phyloP scores from a whole-genome alignment of 2,797 vertebrate genomes.

The Channa striata region DNA sequence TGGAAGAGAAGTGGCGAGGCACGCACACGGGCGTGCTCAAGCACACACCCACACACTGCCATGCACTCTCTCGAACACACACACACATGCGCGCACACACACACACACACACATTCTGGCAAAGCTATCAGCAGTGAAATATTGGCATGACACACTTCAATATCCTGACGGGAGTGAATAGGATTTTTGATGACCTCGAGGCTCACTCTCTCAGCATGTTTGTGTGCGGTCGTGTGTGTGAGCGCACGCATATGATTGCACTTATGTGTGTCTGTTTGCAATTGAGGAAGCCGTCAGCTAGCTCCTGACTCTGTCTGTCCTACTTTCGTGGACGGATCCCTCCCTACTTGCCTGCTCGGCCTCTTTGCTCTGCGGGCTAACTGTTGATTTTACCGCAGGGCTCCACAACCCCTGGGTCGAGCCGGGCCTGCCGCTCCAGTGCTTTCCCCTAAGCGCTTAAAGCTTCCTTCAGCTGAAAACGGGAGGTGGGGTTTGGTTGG shows the following conservation, averaged over 20 bases:
- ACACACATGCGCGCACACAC: slow-evolving; percentile 13
- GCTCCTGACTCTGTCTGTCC: slow-evolving; percentile 50
- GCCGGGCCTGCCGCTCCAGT: slow-evolving; percentile 72
- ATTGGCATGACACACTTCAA: slow-evolving; percentile 78
- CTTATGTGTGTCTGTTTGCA: slow-evolving; percentile 55
- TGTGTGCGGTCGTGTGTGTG: slow-evolving; percentile 26
- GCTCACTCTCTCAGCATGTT: slow-evolving; percentile 44
- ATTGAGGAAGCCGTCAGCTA: slow-evolving; percentile 49
- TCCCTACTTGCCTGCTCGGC: slow-evolving; percentile 21
- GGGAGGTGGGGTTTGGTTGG: slow-evolving; percentile 28
- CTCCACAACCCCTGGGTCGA: slow-evolving; percentile 70
- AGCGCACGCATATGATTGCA: slow-evolving; percentile 28
- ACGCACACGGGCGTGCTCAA: slow-evolving; percentile 45
- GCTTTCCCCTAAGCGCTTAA: slow-evolving; percentile 73
- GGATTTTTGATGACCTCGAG: slow-evolving; percentile 70
- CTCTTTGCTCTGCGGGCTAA: slow-evolving; percentile 45
- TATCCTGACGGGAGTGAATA: slow-evolving; percentile 74
- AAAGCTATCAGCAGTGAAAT: slow-evolving; percentile 70
- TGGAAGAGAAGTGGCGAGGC: slow-evolving; percentile 69
- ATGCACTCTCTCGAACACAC: slow-evolving; percentile 14
- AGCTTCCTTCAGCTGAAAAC: slow-evolving; percentile 61
- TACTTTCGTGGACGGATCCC: slow-evolving; percentile 50
- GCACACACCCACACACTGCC: slow-evolving; percentile 59
- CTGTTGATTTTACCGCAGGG: slow-evolving; percentile 81
- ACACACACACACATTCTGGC: slow-evolving; percentile 41